Evolutionary conservation across 2,888 invertebrate genomes (phyloP), one percentile per base, ranked within the genome.

Genomic region (Timema cristinae): DNA sequence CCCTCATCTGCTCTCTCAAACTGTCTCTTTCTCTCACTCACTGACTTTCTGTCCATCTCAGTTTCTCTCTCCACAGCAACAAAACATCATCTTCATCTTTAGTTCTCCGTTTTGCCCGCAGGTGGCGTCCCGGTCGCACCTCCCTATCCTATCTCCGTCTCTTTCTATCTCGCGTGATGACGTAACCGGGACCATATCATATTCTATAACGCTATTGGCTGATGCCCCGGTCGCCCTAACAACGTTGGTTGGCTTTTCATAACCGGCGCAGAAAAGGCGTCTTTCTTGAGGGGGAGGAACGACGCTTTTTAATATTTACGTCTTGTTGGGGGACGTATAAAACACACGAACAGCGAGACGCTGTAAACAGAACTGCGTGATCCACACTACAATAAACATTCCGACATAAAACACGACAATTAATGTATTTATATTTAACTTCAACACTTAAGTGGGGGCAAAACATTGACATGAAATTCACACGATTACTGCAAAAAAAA

Each of bases 141-240:
- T 7, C 32, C 32, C 32, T 32, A 32, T 32, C 32, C 32, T 32
- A 32, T 32, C 32, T 32, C 32, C 32, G 32, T 32, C 32, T 32
- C 32, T 32, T 32, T 32, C 32, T 32, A 32, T 32, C 32, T 2
- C 32, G 32, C 32, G 32, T 32, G 32, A 32, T 32, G 32, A 32
- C 32, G 32, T 32, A 32, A 32, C 32, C 32, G 63, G 50, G 71
- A 51, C 59, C 68, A 73, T 73, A 71, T 73, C 73, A 73, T 73
- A 73, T 73, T 73, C 73, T 73, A 73, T 73, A 73, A 71, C 71
- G 73, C 73, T 49, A 73, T 73, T 73, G 73, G 73, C 73, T 69
- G 66, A 48, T 59, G 73, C 67, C 56, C 56, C 56, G 50, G 68
- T 66, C 68, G 54, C 8, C 59, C 63, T 49, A 49, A 47, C 54